Percentiles rank a stretch among this genome's conserved stretches.
Evolutionary conservation across 2,888 invertebrate genomes (phyloP).

Genomic region (Theretra japonica): DNA sequence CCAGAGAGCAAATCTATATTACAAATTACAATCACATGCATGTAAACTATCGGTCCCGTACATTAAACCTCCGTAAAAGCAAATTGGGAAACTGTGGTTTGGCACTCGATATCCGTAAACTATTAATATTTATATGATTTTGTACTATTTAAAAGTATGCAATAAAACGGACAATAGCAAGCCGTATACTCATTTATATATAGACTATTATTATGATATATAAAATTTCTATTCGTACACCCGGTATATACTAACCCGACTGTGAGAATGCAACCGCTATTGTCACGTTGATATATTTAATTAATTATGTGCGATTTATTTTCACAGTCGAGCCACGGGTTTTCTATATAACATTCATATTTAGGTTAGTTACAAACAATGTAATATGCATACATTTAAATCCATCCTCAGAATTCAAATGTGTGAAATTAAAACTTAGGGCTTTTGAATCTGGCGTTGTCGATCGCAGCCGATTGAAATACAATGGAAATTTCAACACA

Average conservation of each 20-base stretch:
- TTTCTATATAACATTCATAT: constrained; percentile 58
- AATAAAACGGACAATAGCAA: constrained; percentile 70
- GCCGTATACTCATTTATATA: constrained; percentile 53
- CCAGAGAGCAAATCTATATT: constrained; percentile 40
- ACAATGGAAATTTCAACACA: not conserved
- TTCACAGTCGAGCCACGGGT: constrained; percentile 3
- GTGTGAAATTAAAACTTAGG: constrained; percentile 48
- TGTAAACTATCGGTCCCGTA: constrained; percentile 49
- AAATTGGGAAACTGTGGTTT: constrained; percentile 63
- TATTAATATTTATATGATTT: constrained; percentile 51
- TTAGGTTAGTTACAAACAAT: constrained; percentile 66
- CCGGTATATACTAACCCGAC: constrained; percentile 12
- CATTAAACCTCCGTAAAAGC: constrained; percentile 35
- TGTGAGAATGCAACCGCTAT: constrained; percentile 14
- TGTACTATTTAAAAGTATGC: constrained; percentile 65
- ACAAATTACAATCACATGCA: constrained; percentile 36
- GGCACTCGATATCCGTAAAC: constrained; percentile 64
- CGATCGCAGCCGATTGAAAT: constrained; percentile 29
- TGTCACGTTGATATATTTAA: not conserved
- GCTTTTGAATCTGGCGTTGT: not conserved
- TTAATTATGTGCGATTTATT: not conserved
- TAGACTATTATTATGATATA: constrained; percentile 25
- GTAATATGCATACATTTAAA: constrained; percentile 54
- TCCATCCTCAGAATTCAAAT: constrained; percentile 50
- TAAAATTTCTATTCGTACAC: constrained; percentile 23